These are phyloP conservation scores for Notiomystis cincta DNA, from an alignment of 2,113 vertebrate genomes.

Conservation along the genomic window DNA sequence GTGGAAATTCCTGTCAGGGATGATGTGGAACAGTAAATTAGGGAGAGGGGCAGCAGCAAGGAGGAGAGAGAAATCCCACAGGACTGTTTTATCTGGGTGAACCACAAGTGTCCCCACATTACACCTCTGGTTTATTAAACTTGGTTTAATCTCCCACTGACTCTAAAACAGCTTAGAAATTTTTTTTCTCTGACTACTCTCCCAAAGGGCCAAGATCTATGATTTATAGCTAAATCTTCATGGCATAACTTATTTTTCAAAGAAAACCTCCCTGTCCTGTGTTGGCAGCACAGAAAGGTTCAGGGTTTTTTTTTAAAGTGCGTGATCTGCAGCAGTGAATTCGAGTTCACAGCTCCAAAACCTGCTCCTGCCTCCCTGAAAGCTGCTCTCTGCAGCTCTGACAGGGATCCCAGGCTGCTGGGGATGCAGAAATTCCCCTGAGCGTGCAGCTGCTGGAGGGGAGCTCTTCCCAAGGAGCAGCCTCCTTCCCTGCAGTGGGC, in stretches of 20 bases:
- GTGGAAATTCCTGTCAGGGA: not conserved
- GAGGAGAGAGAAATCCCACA: not conserved
- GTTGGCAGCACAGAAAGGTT: not conserved
- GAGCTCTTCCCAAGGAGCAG: not conserved
- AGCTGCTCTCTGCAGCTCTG: not conserved
- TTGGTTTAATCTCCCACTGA: not conserved
- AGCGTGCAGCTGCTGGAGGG: conserved; percentile 19
- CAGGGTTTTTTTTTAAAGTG: not conserved
- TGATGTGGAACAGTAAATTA: not conserved
- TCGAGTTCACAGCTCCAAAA: not conserved
- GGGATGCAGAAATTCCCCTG: conserved; percentile 31
- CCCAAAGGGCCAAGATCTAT: not conserved
- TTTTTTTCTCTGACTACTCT: not conserved
- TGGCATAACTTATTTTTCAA: not conserved
- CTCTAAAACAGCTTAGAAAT: not conserved
- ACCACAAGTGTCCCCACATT: not conserved
- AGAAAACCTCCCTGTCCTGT: not conserved
- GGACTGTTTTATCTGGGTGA: not conserved
- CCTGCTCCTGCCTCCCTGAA: not conserved
- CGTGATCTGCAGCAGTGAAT: not conserved
- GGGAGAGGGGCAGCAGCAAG: not conserved
- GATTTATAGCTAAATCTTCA: not conserved
- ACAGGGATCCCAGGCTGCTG: not conserved
- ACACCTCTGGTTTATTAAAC: not conserved
- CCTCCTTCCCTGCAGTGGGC: conserved; percentile 54